Evolutionary conservation across 2,888 invertebrate genomes (phyloP).

Genomic region (Microdon myrmicae): DNA sequence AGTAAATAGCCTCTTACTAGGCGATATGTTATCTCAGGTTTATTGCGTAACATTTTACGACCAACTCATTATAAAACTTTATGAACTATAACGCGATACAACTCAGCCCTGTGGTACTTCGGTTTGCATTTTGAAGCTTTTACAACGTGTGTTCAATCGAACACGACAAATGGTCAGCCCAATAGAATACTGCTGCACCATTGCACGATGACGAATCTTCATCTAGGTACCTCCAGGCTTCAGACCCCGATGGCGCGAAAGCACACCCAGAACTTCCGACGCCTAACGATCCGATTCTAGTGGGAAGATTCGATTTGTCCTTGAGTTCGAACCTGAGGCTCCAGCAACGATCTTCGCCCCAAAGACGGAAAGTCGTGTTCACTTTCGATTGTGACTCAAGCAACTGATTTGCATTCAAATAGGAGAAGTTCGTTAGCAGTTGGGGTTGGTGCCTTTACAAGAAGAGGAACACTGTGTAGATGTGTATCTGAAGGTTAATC

Average conservation of each 20-base stretch:
- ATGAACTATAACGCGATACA: slow-evolving; percentile 16
- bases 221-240: too few species aligned
- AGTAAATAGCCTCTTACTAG: slow-evolving; percentile 37
- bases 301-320: slow-evolving; percentile 43
- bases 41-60: slow-evolving; percentile 26
- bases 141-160: too few species aligned
- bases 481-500: slow-evolving; percentile 43
- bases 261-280: slow-evolving; percentile 49
- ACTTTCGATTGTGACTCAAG: slow-evolving; percentile 36
- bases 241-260: slow-evolving; percentile 3
- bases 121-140: too few species aligned
- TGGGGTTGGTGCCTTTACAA: too few species aligned
- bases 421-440: slow-evolving; percentile 14
- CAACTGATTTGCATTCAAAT: slow-evolving; percentile 39
- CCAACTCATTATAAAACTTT: slow-evolving; percentile 16
- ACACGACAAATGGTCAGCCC: too few species aligned
- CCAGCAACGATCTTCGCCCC: slow-evolving; percentile 17
- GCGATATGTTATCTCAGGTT: slow-evolving; percentile 33
- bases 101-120: slow-evolving; percentile 2
- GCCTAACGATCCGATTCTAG: slow-evolving; percentile 18
- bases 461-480: too few species aligned
- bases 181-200: neutral
- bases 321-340: slow-evolving; percentile 23
- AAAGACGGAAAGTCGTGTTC: slow-evolving; percentile 40
- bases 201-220: slow-evolving; percentile 19